A percentile compares a stretch with the other conserved stretches of the same genome.
Evolutionary conservation across 2,888 invertebrate species (phyloP).

Genomic region (Drosophila nr. perissopoda): DNA sequence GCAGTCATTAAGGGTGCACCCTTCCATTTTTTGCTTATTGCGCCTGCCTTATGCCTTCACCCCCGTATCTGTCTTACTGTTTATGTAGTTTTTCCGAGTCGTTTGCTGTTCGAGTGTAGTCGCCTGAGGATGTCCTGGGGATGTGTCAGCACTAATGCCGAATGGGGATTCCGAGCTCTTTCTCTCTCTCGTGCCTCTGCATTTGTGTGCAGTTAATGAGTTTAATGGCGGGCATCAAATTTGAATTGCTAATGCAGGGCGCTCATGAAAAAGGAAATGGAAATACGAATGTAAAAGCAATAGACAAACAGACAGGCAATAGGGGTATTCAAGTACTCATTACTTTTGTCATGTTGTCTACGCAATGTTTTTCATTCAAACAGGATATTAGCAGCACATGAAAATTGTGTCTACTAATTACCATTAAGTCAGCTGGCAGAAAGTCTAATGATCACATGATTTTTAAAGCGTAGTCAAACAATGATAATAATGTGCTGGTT

Average conservation of each 20-base stretch:
- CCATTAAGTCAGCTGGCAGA: background rate
- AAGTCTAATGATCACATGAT: background rate
- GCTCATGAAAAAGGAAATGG: constrained; percentile 69
- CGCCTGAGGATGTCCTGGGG: constrained; percentile 10
- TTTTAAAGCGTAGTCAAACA: background rate
- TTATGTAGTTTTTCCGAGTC: constrained; percentile 42
- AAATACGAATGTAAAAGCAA: constrained; percentile 63
- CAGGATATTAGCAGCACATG: constrained; percentile 51
- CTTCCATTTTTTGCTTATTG: constrained; percentile 30
- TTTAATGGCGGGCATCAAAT: constrained; percentile 77
- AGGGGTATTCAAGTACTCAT: constrained; percentile 15
- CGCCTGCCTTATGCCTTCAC: background rate
- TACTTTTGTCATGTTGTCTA: constrained; percentile 42
- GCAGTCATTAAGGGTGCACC: constrained; percentile 57
- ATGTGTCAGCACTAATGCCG: constrained; percentile 29
- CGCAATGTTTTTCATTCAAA: constrained; percentile 24
- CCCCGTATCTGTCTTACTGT: constrained; percentile 19
- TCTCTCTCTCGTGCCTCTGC: constrained; percentile 25
- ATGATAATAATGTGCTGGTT: background rate
- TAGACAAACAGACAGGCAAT: constrained; percentile 1
- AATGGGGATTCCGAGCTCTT: background rate
- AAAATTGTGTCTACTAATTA: constrained; percentile 39
- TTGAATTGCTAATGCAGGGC: constrained; percentile 78
- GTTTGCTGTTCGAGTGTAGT: constrained; percentile 20
- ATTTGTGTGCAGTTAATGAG: constrained; percentile 79